Conservation (phyloP, 1,140 invertebrate species). For the Cydia amplana region DNA sequence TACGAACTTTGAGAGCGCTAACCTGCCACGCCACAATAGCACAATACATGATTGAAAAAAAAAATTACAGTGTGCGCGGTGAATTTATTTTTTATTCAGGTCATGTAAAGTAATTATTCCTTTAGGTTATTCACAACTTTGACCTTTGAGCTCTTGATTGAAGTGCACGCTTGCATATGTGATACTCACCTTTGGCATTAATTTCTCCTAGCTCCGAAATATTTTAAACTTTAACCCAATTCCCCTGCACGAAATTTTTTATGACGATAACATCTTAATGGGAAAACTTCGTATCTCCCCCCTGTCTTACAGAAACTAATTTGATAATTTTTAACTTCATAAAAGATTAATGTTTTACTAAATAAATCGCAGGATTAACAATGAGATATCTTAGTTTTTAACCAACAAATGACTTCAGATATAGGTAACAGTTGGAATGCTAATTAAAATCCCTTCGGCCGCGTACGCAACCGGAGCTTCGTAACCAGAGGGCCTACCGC, state of each 20-base stretch:
- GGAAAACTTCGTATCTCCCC: conserved; percentile 8
- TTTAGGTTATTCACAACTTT: neutral
- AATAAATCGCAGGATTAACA: neutral
- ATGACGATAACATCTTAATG: conserved; percentile 21
- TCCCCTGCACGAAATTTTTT: neutral
- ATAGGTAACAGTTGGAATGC: no score
- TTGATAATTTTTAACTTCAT: neutral
- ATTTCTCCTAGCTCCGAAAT: neutral
- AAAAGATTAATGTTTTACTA: neutral
- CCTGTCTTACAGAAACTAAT: neutral
- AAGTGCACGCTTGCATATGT: conserved; percentile 16
- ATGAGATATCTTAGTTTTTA: neutral
- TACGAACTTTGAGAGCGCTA: no score
- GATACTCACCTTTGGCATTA: conserved; percentile 4
- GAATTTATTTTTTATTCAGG: neutral
- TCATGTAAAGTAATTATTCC: neutral
- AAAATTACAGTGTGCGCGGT: neutral
- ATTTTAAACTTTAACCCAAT: conserved; percentile 4
- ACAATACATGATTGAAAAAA: neutral
- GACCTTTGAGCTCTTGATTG: conserved; percentile 2
- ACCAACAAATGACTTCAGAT: neutral
- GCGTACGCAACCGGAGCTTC: no score
- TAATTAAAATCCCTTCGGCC: no score
- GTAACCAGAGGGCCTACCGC: no score
- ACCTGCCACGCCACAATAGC: neutral